A percentile compares a stretch with the other conserved stretches of the same genome.
These are phyloP conservation scores for Procapra przewalskii DNA, from an alignment of 2,113 vertebrate species.

Conservation along the genomic window DNA sequence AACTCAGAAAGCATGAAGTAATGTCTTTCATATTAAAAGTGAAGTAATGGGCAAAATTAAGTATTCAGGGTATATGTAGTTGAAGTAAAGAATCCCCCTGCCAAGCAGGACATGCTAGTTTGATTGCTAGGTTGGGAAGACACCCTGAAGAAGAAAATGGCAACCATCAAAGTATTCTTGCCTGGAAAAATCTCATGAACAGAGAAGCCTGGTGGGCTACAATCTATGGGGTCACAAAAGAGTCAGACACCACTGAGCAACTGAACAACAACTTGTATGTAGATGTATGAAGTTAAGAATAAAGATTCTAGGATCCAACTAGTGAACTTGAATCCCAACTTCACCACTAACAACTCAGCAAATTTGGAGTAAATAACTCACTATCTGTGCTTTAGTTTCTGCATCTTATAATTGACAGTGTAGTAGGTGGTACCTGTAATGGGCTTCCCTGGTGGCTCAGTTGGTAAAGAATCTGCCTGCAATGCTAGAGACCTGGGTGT, in stretches of 20 bases:
- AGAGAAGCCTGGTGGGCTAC: not conserved
- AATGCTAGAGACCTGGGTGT: not conserved
- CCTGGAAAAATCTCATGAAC: not conserved
- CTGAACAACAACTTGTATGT: not conserved
- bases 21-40: not conserved
- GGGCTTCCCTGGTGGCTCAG: not conserved
- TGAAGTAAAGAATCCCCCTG: not conserved
- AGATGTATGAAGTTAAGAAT: not conserved
- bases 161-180: not conserved
- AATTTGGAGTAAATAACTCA: not conserved
- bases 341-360: not conserved
- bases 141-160: not conserved
- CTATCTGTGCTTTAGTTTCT: not conserved
- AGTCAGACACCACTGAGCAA: not conserved
- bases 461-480: fast-evolving
- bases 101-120: not conserved
- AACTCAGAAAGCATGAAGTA: not conserved
- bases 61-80: not conserved
- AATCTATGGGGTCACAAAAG: not conserved
- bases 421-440: not conserved
- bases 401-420: not conserved
- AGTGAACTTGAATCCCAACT: not conserved
- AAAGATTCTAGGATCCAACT: not conserved
- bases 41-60: not conserved
- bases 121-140: not conserved